phyloP scores from a whole-genome alignment of 1,140 invertebrate genomes.

The Matsumurasca onukii region DNA sequence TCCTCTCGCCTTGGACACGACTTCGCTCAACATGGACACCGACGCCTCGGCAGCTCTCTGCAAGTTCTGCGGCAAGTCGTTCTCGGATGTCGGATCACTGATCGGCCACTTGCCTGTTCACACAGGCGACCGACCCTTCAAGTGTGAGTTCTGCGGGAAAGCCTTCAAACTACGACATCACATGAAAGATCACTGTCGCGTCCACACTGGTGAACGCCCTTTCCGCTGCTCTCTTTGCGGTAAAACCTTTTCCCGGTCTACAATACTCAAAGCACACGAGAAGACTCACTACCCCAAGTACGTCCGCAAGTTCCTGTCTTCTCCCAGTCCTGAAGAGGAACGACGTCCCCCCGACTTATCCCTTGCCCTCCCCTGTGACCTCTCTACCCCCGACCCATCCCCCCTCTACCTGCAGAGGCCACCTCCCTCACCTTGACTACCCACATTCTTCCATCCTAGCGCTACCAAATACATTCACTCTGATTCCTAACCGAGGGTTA shows the following conservation, averaged over 20 bases:
- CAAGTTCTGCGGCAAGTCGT: slow-evolving; percentile 88
- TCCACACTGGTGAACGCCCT: slow-evolving; percentile 86
- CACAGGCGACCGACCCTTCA: slow-evolving; percentile 84
- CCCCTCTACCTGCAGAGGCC: slow-evolving; percentile 39
- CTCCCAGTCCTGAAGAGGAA: slow-evolving; percentile 78
- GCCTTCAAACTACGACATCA: slow-evolving; percentile 87
- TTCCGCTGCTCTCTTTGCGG: slow-evolving; percentile 86
- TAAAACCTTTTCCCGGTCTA: slow-evolving; percentile 86
- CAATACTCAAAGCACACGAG: slow-evolving; percentile 87
- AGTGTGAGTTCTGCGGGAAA: slow-evolving; percentile 89
- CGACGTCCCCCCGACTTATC: slow-evolving; percentile 37
- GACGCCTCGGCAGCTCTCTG: slow-evolving; percentile 66
- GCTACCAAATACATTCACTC: slow-evolving; percentile 36
- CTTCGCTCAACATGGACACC: slow-evolving; percentile 54
- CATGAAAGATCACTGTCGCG: slow-evolving; percentile 91
- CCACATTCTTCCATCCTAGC: slow-evolving; percentile 24
- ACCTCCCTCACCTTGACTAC: slow-evolving; percentile 31
- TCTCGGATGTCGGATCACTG: slow-evolving; percentile 81
- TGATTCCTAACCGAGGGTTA: slow-evolving; percentile 30
- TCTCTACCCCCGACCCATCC: slow-evolving; percentile 37
- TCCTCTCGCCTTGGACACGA: slow-evolving; percentile 50
- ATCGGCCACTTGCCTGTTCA: slow-evolving; percentile 84
- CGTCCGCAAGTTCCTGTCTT: slow-evolving; percentile 81
- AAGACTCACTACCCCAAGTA: slow-evolving; percentile 91
- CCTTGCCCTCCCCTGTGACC: slow-evolving; percentile 41